These are phyloP conservation scores for Thymelicus acteon DNA, from an alignment of 2,888 invertebrate genomes.

Conservation along the genomic window DNA sequence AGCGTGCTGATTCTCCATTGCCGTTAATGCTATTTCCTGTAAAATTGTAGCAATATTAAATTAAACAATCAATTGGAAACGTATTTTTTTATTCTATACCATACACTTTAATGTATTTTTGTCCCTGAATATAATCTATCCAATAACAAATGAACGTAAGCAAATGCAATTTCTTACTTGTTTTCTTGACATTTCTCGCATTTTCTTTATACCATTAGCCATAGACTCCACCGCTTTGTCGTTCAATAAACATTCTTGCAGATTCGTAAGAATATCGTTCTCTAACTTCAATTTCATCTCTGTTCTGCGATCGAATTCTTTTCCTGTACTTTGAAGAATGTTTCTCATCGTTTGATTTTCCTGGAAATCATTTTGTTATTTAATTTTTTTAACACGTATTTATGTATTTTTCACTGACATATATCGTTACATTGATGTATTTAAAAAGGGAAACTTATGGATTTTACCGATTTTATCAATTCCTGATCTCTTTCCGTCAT, in stretches of 20 bases:
- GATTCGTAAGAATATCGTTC: slow-evolving; percentile 85
- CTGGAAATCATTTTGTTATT: slow-evolving; percentile 53
- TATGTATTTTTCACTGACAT: background rate
- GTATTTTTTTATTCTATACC: no score
- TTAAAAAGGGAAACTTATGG: background rate
- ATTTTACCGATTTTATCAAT: slow-evolving; percentile 69
- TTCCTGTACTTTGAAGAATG: slow-evolving; percentile 64
- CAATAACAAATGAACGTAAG: no score
- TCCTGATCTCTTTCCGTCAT: slow-evolving; percentile 87
- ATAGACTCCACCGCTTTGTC: slow-evolving; percentile 87
- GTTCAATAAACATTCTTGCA: slow-evolving; percentile 88
- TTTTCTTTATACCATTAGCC: slow-evolving; percentile 78
- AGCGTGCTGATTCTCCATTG: slow-evolving; percentile 85
- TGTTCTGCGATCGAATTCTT: slow-evolving; percentile 76
- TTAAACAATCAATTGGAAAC: no score
- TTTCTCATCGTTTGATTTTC: slow-evolving; percentile 77
- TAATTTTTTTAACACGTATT: no score
- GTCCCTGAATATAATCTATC: no score
- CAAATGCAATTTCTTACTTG: slow-evolving; percentile 61
- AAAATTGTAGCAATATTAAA: background rate
- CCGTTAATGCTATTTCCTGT: slow-evolving; percentile 81
- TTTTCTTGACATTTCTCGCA: slow-evolving; percentile 77
- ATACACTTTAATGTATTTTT: no score
- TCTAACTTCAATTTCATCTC: slow-evolving; percentile 86
- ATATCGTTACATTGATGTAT: no score